phyloP scores from a whole-genome alignment of 2,797 vertebrate genomes.

The Petrocephalus schoutedeni region DNA sequence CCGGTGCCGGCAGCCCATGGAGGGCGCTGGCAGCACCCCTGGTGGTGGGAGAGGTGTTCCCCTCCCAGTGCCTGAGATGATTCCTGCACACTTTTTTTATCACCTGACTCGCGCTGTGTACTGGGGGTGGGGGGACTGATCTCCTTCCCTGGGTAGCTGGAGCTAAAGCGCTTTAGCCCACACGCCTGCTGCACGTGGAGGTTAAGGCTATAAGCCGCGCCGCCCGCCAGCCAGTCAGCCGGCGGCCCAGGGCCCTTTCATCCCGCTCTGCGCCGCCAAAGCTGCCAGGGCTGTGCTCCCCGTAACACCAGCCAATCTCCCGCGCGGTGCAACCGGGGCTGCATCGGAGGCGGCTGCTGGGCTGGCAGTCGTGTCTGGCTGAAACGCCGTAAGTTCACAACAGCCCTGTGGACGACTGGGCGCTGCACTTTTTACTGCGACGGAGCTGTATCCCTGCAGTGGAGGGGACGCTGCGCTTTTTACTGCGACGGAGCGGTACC shows the following conservation, averaged over 20 bases:
- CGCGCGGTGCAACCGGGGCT: constrained; percentile 41
- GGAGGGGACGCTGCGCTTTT: no score
- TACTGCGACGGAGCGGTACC: background rate
- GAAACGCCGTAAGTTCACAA: constrained; percentile 66
- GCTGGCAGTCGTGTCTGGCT: constrained; percentile 60
- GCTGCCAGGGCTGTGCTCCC: background rate
- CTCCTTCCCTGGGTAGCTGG: constrained; percentile 58
- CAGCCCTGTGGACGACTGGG: constrained; percentile 30
- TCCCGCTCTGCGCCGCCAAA: constrained; percentile 28
- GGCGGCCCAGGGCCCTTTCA: constrained; percentile 36
- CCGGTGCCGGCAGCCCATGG: background rate
- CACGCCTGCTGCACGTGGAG: constrained; percentile 52
- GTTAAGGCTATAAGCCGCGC: constrained; percentile 42
- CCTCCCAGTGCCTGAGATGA: constrained; percentile 23
- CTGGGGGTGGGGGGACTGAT: constrained; percentile 36
- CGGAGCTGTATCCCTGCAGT: background rate
- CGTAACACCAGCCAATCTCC: background rate
- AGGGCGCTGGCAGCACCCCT: background rate
- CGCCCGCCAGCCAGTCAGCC: constrained; percentile 26
- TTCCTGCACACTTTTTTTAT: constrained; percentile 24
- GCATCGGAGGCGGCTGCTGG: constrained; percentile 62
- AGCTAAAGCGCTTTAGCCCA: constrained; percentile 66
- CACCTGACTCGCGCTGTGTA: constrained; percentile 9
- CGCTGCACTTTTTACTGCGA: background rate
- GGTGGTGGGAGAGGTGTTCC: background rate